Conservation (phyloP, 2,797 vertebrate genomes). For the Ceyx erithaca region DNA sequence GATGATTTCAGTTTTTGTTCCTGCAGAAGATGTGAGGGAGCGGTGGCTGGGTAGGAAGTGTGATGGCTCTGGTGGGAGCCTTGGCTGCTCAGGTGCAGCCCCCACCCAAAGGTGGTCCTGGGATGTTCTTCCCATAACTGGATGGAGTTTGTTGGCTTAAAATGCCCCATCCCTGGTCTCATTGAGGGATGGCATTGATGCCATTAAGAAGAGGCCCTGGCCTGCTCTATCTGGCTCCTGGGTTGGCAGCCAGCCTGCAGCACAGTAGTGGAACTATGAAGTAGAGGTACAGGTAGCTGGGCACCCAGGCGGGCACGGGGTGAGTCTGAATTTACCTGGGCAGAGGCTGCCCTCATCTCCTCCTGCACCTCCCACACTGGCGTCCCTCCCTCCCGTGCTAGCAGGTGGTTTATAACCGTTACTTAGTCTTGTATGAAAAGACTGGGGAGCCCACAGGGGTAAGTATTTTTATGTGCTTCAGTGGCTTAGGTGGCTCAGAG, state of each 20-base stretch:
- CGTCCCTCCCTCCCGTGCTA: background rate
- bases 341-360: background rate
- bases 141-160: accelerated
- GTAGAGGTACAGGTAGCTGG: accelerated
- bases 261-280: background rate
- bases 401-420: background rate
- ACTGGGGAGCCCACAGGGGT: background rate
- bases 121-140: accelerated
- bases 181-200: accelerated
- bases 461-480: background rate
- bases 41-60: background rate
- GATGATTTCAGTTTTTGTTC: background rate
- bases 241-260: background rate
- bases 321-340: accelerated
- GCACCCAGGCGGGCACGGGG: accelerated
- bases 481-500: background rate
- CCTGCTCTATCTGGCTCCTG: background rate
- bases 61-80: background rate
- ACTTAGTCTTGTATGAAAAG: accelerated
- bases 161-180: accelerated
- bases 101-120: background rate
- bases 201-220: background rate
- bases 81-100: background rate
- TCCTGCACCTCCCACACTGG: accelerated
- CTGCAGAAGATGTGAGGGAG: background rate